Conservation (phyloP, 2,888 invertebrate species). For the Parapristionchus giblindavisi region DNA sequence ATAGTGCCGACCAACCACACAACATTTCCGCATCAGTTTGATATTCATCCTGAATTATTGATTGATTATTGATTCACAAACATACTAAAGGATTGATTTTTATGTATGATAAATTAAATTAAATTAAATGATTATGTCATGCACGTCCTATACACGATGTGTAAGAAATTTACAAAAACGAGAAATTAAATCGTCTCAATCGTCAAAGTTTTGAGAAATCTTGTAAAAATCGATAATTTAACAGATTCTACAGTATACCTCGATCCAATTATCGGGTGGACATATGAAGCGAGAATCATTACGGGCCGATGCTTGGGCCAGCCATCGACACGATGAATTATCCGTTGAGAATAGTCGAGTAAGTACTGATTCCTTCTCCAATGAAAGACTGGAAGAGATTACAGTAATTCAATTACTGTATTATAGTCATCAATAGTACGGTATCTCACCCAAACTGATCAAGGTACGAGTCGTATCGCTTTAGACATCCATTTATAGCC, state of each 20-base stretch:
- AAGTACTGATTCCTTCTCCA: conserved; percentile 25
- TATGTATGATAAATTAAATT: too few relatives aligned
- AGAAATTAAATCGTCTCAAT: too few relatives aligned
- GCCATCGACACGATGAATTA: conserved; percentile 24
- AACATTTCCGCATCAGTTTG: conserved; percentile 29
- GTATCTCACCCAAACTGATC: conserved; percentile 24
- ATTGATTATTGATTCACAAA: too few relatives aligned
- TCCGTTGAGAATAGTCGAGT: conserved; percentile 20
- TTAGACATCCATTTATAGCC: background rate
- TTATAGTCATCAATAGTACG: background rate
- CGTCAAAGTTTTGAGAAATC: too few relatives aligned
- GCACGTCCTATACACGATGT: too few relatives aligned
- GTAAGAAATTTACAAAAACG: too few relatives aligned
- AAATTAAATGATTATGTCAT: too few relatives aligned
- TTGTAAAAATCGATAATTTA: background rate
- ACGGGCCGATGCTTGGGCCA: conserved; percentile 5
- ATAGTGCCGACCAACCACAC: conserved; percentile 24
- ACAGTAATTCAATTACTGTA: background rate
- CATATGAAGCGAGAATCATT: conserved; percentile 27
- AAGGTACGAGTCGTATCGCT: conserved; percentile 25
- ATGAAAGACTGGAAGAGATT: background rate
- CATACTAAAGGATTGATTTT: too few relatives aligned
- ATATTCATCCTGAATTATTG: too few relatives aligned
- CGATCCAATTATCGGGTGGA: conserved; percentile 38
- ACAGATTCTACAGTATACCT: background rate